phyloP scores from a whole-genome alignment of 2,888 invertebrate species.

The Lingula anatina region DNA sequence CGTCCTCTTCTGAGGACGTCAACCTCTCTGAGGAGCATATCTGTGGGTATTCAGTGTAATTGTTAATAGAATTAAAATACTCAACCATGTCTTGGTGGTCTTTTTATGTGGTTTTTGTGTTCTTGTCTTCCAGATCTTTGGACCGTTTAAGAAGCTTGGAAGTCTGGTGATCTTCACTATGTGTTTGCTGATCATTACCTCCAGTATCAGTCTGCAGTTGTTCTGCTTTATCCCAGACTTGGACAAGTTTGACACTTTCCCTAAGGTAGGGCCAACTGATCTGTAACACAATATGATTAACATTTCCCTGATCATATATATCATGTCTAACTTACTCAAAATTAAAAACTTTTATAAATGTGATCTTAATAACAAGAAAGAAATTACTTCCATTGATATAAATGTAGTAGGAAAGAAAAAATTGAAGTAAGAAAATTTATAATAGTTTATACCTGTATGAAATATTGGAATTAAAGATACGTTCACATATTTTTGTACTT shows the following conservation, averaged over 20 bases:
- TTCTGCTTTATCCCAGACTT: slow-evolving; percentile 88
- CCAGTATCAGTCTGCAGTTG: slow-evolving; percentile 97
- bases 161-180: slow-evolving; percentile 99
- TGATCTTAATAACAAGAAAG: no score
- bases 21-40: no score
- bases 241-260: slow-evolving; percentile 96
- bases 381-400: no score
- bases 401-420: no score
- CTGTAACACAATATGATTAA: no score
- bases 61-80: no score
- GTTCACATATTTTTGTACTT: neutral
- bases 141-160: slow-evolving; percentile 91
- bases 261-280: slow-evolving; percentile 81
- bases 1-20: no score
- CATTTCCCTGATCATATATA: no score
- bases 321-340: neutral
- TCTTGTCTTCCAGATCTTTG: slow-evolving; percentile 61
- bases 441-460: neutral
- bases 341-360: neutral
- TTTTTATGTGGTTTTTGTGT: slow-evolving; percentile 4
- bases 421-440: neutral
- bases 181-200: slow-evolving; percentile 96
- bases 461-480: neutral
- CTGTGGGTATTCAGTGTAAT: no score
- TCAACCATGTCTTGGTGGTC: no score